These are phyloP conservation scores for Caenorhabditis sp. DNA, from an alignment of 2,888 invertebrate genomes.

Conservation along the genomic window DNA sequence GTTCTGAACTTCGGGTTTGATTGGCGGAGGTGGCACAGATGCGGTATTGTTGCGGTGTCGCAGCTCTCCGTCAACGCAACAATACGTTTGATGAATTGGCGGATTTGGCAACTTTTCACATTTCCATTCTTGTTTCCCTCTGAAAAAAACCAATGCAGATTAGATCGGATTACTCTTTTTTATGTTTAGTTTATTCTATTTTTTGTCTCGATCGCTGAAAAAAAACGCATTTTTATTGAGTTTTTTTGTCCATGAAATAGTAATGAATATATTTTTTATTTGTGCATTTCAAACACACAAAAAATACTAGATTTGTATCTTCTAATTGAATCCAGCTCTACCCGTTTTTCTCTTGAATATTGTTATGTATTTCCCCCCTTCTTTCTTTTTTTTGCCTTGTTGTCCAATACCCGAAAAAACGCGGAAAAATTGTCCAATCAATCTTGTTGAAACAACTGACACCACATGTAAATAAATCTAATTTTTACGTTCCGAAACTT, in stretches of 20 bases:
- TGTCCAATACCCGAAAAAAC: too few species aligned
- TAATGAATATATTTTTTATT: background rate
- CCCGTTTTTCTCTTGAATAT: too few species aligned
- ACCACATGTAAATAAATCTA: conserved; percentile 1
- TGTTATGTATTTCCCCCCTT: too few species aligned
- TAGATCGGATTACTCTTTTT: too few species aligned
- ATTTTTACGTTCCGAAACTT: background rate
- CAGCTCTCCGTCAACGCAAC: conserved; percentile 42
- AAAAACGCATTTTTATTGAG: too few species aligned
- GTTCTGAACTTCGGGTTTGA: conserved; percentile 7
- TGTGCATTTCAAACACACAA: too few species aligned
- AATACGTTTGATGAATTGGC: conserved; percentile 24
- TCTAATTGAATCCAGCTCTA: background rate
- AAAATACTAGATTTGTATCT: background rate
- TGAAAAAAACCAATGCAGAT: conserved; percentile 15
- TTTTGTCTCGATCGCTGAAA: too few species aligned
- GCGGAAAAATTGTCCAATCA: background rate
- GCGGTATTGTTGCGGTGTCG: conserved; percentile 14
- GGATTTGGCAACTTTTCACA: conserved; percentile 30
- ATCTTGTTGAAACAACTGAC: background rate
- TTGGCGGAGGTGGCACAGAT: background rate
- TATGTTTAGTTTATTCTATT: too few species aligned
- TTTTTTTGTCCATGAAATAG: too few species aligned
- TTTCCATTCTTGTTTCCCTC: conserved; percentile 54
- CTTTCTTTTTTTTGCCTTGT: too few species aligned